Conservation (phyloP, 2,888 invertebrate species). For the Drosophila helvetica region DNA sequence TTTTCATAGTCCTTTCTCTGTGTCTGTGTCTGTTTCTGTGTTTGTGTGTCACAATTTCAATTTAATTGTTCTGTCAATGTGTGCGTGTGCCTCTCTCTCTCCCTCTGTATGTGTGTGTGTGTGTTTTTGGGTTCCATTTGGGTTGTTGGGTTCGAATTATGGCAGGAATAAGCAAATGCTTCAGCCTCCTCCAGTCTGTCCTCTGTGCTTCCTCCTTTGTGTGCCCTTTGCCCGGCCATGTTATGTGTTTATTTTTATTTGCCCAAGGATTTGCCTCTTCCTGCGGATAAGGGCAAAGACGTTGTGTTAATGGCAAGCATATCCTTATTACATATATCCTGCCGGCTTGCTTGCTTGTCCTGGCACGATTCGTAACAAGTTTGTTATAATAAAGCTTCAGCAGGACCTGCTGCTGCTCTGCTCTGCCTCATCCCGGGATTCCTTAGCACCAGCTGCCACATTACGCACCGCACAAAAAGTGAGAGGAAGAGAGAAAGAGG, state of each 20-base stretch:
- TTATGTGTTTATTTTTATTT: conserved; percentile 64
- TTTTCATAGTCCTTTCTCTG: conserved; percentile 39
- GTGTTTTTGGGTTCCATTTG: conserved; percentile 15
- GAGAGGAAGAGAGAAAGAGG: background rate
- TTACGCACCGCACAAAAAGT: conserved; percentile 32
- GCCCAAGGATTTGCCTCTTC: conserved; percentile 61
- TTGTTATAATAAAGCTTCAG: conserved; percentile 62
- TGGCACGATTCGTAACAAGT: conserved; percentile 64
- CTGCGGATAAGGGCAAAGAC: conserved; percentile 14
- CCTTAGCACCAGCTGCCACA: conserved; percentile 44
- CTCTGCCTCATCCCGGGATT: conserved; percentile 11
- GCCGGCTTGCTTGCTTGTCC: conserved; percentile 26
- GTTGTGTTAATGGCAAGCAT: conserved; percentile 41
- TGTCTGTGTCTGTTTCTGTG: conserved; percentile 4
- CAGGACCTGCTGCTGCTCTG: conserved; percentile 35
- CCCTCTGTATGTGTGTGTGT: conserved; percentile 20
- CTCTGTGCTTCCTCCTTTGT: background rate
- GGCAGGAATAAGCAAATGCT: conserved; percentile 63
- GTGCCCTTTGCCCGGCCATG: conserved; percentile 11
- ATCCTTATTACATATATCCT: conserved; percentile 40
- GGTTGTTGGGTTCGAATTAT: conserved; percentile 52
- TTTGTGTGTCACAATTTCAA: conserved; percentile 58
- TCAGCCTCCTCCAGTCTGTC: conserved; percentile 1
- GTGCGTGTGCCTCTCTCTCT: background rate
- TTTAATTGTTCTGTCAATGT: conserved; percentile 61